Base-by-base conservation (phyloP, 2,888 invertebrate species). In the Drosophila hamatofila region DNA sequence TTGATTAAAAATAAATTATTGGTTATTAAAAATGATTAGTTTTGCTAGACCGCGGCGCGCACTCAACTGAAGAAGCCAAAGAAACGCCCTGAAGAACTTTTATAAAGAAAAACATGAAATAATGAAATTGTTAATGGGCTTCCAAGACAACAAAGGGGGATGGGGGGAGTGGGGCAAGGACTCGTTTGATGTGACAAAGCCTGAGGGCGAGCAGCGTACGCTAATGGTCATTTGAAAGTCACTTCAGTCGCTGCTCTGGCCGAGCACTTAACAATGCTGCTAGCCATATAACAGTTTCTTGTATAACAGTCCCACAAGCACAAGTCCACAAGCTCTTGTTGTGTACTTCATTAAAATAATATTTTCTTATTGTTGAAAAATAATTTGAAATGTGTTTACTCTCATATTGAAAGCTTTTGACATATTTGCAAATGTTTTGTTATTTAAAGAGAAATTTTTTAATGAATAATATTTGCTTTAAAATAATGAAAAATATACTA, bases 21-120 rank as follows among this genome's bases (percentile, higher is more conserved):
- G 81, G 90, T 89, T 89, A 88, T 88, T 90, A 89, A 90, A 89
- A 89, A 82, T 88, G 88, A 86, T 89, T 89, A 89, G 86, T 89
- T 86, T 88, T 65, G 80, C 77, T 51, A 70, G 73, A 79, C 56
- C 35, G 51, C 51, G 51, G 35, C 51, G 69, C 35, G 66, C 72
- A 58, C 72, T 75, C 62, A 63, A 61, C 55, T 75, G 77, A 49
- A 61, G 79, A 56, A 66, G 66, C 75, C 63, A 57, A 65, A 74
- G 75, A n/a, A 77, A 69, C 58, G 70, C 42, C 54, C 51, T 52
- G 54, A 12, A 58, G 44, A 67, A 67, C 49, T 67, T 67, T 63
- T 61, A 56, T 46, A 72, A 83, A 88, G 73, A 85, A 52, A 69
- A 57, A 60, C 65, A 46, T 51, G 55, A 71, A 54, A 81, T 86